phyloP scores from a whole-genome alignment of 1,140 invertebrate species.

The Cydia fagiglandana region DNA sequence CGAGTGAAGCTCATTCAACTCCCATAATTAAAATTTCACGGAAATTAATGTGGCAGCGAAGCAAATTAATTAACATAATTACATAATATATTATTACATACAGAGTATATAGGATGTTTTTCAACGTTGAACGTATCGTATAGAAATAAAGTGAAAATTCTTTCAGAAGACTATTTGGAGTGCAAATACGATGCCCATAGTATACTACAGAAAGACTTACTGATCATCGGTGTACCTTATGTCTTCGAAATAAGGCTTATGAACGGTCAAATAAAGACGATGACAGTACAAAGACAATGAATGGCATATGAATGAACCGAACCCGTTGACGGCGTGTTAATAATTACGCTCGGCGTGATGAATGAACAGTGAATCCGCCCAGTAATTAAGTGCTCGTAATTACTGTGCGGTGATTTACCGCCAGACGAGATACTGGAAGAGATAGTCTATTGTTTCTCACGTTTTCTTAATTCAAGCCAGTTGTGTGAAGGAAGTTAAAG shows the following conservation, averaged over 20 bases:
- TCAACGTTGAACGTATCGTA: too few relatives aligned
- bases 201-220: too few relatives aligned
- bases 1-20: background rate
- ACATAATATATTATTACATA: background rate
- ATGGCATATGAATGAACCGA: background rate
- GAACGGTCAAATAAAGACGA: background rate
- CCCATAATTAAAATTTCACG: background rate
- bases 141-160: too few relatives aligned
- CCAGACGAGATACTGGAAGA: conserved; percentile 5
- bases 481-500: background rate
- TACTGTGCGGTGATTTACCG: conserved; percentile 13
- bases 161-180: too few relatives aligned
- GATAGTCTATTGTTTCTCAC: conserved; percentile 1
- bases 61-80: too few relatives aligned
- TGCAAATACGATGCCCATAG: too few relatives aligned
- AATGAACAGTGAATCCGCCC: conserved; percentile 5
- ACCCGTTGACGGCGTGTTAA: conserved; percentile 11
- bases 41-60: background rate
- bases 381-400: conserved; percentile 22
- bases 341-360: conserved; percentile 4
- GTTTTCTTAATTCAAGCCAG: background rate
- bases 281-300: background rate
- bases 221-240: too few relatives aligned
- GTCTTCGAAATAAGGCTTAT: too few relatives aligned
- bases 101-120: background rate